Base-by-base conservation (phyloP, 1,140 invertebrate genomes). In the Drosophila lacteicornis region DNA sequence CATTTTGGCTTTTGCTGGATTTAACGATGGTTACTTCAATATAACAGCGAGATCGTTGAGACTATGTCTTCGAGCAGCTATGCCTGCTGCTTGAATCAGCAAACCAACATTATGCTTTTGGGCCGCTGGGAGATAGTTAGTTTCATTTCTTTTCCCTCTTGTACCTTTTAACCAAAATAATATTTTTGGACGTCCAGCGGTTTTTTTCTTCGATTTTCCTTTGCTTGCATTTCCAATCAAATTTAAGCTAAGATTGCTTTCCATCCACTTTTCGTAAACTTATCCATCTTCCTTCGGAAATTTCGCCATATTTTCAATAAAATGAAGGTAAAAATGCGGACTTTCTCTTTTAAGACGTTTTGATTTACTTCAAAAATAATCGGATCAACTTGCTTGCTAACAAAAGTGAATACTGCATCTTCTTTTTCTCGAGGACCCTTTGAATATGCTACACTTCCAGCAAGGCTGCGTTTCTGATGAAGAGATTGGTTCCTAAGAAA, bases 71-170 rank as follows among this genome's bases (percentile, higher is more conserved):
- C 25, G 27, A 51, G 49, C 49, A 33, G n/a, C 49, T 51, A 51
- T 51, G 49, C 27, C 27, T 51, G 27, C 33, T 38, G 51, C 17
- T 17, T 55, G 51, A 55, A 38, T 4, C 4, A 36, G 30, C 33
- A 51, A 33, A 17, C 50, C 27, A 51, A 33, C 50, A 51, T 51
- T n/a, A 17, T 51, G 50, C 7, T 51, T 33, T 4, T 51, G 50
- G 15, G 27, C 27, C 27, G 12, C 11, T 47, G 12, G 13, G 19
- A 22, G 46, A 22, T 19, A 3, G 3, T 6, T 22, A 22, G 46
- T 27, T 51, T 51, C 15, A 51, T 51, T 17, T 51, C 27, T 51
- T 17, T 33, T 51, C 8, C 27, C 27, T 53, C 27, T 53, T 11
- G 8, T 9, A 12, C 27, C 50, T 36, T 53, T 53, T 53, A 53